Conservation (phyloP, 2,888 invertebrate species). For the Crossocerus cetratus region DNA sequence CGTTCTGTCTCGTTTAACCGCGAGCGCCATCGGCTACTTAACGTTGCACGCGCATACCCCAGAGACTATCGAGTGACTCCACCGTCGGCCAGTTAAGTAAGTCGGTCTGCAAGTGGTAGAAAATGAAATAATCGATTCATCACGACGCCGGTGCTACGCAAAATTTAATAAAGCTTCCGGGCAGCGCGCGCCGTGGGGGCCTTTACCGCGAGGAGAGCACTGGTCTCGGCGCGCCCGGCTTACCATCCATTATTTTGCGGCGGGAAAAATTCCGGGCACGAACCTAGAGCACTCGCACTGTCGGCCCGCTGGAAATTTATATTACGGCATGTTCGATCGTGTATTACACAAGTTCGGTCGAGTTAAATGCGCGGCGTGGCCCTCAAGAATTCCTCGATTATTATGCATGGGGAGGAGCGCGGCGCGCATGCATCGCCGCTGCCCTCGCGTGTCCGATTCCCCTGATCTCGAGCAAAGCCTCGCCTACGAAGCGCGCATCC, state of each 20-base stretch:
- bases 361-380: slow-evolving; percentile 1
- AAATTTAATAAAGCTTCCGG: slow-evolving; percentile 58
- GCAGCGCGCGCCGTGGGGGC: slow-evolving; percentile 23
- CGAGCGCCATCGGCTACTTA: too few relatives aligned
- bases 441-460: slow-evolving; percentile 15
- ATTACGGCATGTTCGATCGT: slow-evolving; percentile 39
- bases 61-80: too few relatives aligned
- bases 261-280: slow-evolving; percentile 54
- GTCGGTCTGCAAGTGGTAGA: background rate
- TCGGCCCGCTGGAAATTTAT: slow-evolving; percentile 46
- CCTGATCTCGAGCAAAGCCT: slow-evolving; percentile 6
- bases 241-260: slow-evolving; percentile 50
- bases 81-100: too few relatives aligned
- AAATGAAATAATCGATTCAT: slow-evolving; percentile 29
- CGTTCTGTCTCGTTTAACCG: background rate
- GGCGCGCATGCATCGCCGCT: slow-evolving; percentile 12
- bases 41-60: too few relatives aligned
- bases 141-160: slow-evolving; percentile 12
- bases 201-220: slow-evolving; percentile 7
- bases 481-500: too few relatives aligned
- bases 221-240: slow-evolving; percentile 27
- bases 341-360: slow-evolving; percentile 14
- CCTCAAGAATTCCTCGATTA: slow-evolving; percentile 33
- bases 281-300: slow-evolving; percentile 38
- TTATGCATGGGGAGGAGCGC: slow-evolving; percentile 9